Evolutionary conservation across 2,113 vertebrate species (phyloP).

Genomic region (Formicarius rufipectus): DNA sequence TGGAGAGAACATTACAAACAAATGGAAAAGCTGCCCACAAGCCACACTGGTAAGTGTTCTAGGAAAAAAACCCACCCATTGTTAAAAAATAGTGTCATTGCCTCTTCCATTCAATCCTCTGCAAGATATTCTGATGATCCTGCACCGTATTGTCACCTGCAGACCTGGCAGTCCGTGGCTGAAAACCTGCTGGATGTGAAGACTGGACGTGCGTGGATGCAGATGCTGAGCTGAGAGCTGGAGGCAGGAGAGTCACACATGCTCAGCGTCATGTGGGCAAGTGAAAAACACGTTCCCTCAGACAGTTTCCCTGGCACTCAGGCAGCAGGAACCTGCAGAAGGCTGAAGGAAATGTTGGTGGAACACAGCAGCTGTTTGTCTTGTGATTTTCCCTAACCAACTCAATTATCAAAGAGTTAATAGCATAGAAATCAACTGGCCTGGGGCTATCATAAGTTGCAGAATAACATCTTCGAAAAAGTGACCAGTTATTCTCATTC

Average conservation of each 20-base stretch:
- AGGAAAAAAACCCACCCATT: not conserved
- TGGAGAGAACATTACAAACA: not conserved
- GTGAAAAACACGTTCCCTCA: fast-evolving
- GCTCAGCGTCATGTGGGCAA: not conserved
- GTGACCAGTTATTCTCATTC: not conserved
- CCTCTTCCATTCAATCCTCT: not conserved
- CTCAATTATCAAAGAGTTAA: not conserved
- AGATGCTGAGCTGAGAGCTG: not conserved
- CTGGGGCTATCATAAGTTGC: not conserved
- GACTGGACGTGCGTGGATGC: fast-evolving
- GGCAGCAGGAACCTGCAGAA: not conserved
- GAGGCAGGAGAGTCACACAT: not conserved
- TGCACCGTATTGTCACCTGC: fast-evolving
- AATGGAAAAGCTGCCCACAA: conserved; percentile 43
- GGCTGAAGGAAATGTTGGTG: not conserved
- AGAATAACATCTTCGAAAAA: not conserved
- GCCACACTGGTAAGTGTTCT: not conserved
- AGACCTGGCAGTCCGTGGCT: not conserved
- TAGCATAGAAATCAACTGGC: not conserved
- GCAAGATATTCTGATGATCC: not conserved
- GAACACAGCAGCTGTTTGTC: not conserved
- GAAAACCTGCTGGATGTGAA: not conserved
- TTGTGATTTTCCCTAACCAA: not conserved
- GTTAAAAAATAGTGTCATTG: not conserved
- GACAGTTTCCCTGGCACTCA: not conserved